Evolutionary conservation across 2,888 invertebrate species (phyloP).

Genomic region (Tenthredo distinguenda): DNA sequence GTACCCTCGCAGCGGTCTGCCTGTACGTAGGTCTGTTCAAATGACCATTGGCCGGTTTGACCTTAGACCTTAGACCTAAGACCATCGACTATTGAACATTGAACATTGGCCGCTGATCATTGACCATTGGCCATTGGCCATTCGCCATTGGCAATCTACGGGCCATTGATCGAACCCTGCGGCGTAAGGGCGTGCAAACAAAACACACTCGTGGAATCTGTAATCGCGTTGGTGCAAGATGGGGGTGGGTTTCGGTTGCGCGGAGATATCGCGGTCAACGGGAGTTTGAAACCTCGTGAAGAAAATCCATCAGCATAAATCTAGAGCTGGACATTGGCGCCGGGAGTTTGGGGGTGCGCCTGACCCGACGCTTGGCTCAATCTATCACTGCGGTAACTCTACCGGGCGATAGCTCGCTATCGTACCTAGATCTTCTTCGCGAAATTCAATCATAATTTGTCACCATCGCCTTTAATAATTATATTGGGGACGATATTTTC

Average conservation of each 20-base stretch:
- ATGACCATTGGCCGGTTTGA: conserved; percentile 32
- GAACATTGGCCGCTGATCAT: conserved; percentile 26
- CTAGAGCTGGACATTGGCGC: conserved; percentile 53
- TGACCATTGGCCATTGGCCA: conserved; percentile 20
- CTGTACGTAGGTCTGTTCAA: background rate
- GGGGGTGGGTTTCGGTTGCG: background rate
- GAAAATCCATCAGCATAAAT: conserved; percentile 55
- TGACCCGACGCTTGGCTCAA: conserved; percentile 48
- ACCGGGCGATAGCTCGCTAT: conserved; percentile 34
- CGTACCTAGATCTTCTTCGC: conserved; percentile 45
- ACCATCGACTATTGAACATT: conserved; percentile 36
- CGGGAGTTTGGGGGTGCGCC: conserved; percentile 44
- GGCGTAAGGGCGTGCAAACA: conserved; percentile 47
- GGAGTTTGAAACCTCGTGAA: conserved; percentile 50
- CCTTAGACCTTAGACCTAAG: conserved; percentile 37
- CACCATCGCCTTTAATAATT: conserved; percentile 36
- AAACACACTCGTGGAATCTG: conserved; percentile 46
- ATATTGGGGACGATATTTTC: conserved; percentile 28
- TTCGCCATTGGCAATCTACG: conserved; percentile 32
- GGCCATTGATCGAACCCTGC: conserved; percentile 48
- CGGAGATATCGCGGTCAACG: conserved; percentile 50
- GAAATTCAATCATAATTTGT: conserved; percentile 49
- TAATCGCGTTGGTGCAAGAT: conserved; percentile 26
- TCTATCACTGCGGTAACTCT: conserved; percentile 50
- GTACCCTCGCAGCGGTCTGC: background rate